Percentiles rank a stretch among this genome's conserved stretches.
Conservation (phyloP, 2,113 vertebrate species). For the Nesogale talazaci region DNA sequence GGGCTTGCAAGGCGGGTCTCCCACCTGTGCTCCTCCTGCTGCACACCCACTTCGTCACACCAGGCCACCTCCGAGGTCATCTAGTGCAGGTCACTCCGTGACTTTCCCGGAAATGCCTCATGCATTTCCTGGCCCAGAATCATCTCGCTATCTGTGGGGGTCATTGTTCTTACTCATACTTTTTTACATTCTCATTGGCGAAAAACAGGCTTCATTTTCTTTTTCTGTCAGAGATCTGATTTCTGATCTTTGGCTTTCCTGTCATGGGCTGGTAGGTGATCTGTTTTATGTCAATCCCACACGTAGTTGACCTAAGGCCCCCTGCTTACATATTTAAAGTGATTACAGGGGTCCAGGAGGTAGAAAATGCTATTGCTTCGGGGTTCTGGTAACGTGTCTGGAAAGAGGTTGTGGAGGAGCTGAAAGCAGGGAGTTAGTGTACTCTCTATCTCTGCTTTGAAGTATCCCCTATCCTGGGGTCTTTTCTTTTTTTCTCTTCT, state of each 20-base stretch:
- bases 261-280: no score
- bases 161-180: neutral
- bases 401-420: neutral
- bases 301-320: neutral
- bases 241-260: neutral
- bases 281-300: neutral
- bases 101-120: neutral
- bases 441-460: neutral
- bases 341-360: neutral
- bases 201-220: neutral
- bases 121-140: no score
- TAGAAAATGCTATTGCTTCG: neutral
- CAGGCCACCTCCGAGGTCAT: neutral
- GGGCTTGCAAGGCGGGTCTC: no score
- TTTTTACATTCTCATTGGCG: neutral
- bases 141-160: no score
- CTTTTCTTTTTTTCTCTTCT: neutral
- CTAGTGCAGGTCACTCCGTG: accelerated
- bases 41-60: neutral
- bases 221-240: neutral
- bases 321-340: neutral
- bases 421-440: neutral
- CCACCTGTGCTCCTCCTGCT: no score
- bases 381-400: neutral
- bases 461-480: neutral